A percentile compares a stretch with the other conserved stretches of the same genome.
phyloP scores from a whole-genome alignment of 2,113 vertebrate species.

The Macroglossus sobrinus region DNA sequence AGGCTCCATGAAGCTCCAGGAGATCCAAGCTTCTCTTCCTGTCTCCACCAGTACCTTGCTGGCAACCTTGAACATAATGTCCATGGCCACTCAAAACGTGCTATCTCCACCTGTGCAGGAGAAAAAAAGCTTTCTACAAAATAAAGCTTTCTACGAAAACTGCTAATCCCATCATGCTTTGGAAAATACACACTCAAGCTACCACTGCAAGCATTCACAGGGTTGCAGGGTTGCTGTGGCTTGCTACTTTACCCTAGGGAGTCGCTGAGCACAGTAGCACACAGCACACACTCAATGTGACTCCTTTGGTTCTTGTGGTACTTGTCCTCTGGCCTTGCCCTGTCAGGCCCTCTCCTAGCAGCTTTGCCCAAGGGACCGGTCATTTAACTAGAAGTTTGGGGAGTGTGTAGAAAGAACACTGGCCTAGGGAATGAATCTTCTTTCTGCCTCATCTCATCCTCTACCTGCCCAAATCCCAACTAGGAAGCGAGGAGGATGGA shows the following conservation, averaged over 20 bases:
- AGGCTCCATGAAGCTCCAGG: neutral
- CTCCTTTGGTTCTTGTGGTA: neutral
- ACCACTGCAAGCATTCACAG: rapidly evolving
- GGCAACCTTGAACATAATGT: neutral
- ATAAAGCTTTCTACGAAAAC: neutral
- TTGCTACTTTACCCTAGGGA: neutral
- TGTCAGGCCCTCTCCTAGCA: neutral
- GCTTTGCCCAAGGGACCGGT: neutral
- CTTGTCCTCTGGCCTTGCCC: neutral
- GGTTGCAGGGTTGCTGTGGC: neutral
- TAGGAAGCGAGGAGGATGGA: too few relatives aligned
- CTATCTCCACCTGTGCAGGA: neutral
- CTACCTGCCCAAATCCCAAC: neutral
- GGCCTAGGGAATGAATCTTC: neutral
- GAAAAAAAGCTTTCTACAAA: neutral
- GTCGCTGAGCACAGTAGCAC: neutral
- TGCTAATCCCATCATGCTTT: neutral
- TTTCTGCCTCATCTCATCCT: neutral
- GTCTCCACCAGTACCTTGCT: neutral
- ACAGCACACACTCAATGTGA: neutral
- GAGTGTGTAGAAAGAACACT: neutral
- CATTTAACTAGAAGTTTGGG: neutral
- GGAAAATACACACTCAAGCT: neutral
- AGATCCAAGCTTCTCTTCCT: neutral
- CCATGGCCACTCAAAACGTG: neutral